Base-by-base conservation (phyloP, 2,888 invertebrate species). In the Lasioglossum morio region DNA sequence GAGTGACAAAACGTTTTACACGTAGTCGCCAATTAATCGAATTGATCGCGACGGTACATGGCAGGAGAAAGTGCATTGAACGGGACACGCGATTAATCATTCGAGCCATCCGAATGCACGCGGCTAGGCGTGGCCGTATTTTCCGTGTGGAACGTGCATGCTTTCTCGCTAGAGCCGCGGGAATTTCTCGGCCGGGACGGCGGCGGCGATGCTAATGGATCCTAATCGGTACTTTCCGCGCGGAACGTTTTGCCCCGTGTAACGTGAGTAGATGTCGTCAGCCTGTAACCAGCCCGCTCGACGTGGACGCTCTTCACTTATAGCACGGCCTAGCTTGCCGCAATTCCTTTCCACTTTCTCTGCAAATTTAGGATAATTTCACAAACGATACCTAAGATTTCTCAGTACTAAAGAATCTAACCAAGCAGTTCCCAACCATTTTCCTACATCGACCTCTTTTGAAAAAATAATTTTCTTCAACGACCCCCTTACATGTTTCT, bases 151-250 rank as follows among this genome's bases (percentile, higher is more conserved):
- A 82, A 10, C 10, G 53, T 53, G 53, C 53, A 53, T 83, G 85
- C 83, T 83, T 85, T 85, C 89, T 89, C 86, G 84, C 89, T 86
- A 85, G 81, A 78, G 75, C 66, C 63, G 23, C 74, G 79, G 60
- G 81, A 85, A 82, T 89, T 87, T 79, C 87, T 82, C 80, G 81
- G 72, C n/a, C 53, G 73, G 77, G 80, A 81, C 76, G 77, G 53
- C 69, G 77, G 53, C 69, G 76, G 23, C 69, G 76, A 74, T 53
- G 87, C 89, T 89, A 89, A 90, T 90, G 90, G 90, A 90, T 90
- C 89, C 88, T 89, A 89, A 89, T 89, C 88, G 87, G 82, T 82
- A 83, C 87, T 88, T 88, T 88, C 85, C 85, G 86, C 88, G 84
- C 82, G 82, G 72, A 88, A 85, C 82, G 85, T 74, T 88, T 82